Evolutionary conservation across 2,797 vertebrate genomes (phyloP).

Genomic region (Ibycter americanus): DNA sequence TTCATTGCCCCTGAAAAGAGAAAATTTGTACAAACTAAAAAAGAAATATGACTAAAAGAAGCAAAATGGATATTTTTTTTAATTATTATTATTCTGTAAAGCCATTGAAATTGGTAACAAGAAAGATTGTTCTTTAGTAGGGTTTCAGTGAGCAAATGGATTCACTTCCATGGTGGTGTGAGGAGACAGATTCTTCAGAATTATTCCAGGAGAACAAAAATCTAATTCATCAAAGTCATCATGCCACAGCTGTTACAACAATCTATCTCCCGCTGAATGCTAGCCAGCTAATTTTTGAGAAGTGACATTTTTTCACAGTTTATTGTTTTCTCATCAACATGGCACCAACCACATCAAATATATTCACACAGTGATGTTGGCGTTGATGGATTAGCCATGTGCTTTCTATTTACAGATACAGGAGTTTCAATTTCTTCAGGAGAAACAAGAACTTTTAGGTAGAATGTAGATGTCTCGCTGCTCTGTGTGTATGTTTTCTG

Average conservation of each 20-base stretch:
- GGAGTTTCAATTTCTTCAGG: constrained; percentile 13
- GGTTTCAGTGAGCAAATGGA: not conserved
- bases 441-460: constrained; percentile 18
- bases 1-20: not conserved
- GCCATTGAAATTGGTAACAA: not conserved
- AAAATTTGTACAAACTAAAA: not conserved
- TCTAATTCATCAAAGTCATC: constrained; percentile 57
- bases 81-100: not conserved
- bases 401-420: constrained; percentile 14
- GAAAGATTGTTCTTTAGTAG: not conserved
- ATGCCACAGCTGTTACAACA: constrained; percentile 62
- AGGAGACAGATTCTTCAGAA: constrained; percentile 7
- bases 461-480: not conserved
- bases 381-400: constrained; percentile 38
- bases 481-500: not conserved
- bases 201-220: constrained; percentile 17
- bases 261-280: constrained; percentile 43
- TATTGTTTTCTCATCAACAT: constrained; percentile 60
- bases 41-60: not conserved
- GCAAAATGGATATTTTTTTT: not conserved
- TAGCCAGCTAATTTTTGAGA: constrained; percentile 59
- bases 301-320: constrained; percentile 73
- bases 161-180: not conserved
- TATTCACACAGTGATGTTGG: constrained; percentile 13
- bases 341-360: constrained; percentile 46